A percentile compares a stretch with the other conserved stretches of the same genome.
These are phyloP conservation scores for Magallana nippona DNA, from an alignment of 2,888 invertebrate species.

Conservation along the genomic window DNA sequence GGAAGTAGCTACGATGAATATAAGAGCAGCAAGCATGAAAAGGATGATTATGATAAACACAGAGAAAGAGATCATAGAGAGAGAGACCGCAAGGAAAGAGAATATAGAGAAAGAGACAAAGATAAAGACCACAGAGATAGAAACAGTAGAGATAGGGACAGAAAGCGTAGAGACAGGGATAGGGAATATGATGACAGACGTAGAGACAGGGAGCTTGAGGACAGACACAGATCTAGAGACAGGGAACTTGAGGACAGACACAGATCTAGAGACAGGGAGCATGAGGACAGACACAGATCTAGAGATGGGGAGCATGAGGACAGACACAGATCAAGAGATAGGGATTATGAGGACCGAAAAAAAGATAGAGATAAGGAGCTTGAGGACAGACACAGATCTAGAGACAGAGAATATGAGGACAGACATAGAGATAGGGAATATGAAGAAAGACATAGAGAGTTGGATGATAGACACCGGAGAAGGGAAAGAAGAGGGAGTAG, in stretches of 20 bases:
- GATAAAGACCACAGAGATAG: slow-evolving; percentile 46
- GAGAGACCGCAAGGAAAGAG: slow-evolving; percentile 43
- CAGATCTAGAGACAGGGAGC: slow-evolving; percentile 43
- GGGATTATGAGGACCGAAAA: slow-evolving; percentile 49
- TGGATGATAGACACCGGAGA: slow-evolving; percentile 43
- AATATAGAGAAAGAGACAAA: slow-evolving; percentile 46
- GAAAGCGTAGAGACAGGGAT: slow-evolving; percentile 34
- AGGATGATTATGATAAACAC: slow-evolving; percentile 44
- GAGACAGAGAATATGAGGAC: slow-evolving; percentile 39
- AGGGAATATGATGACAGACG: slow-evolving; percentile 39
- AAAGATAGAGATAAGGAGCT: slow-evolving; percentile 43
- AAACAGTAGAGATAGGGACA: slow-evolving; percentile 42
- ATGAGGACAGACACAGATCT: slow-evolving; percentile 43
- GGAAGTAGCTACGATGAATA: slow-evolving; percentile 18
- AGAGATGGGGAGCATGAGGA: slow-evolving; percentile 40
- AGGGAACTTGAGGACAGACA: slow-evolving; percentile 37
- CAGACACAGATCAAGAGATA: slow-evolving; percentile 39
- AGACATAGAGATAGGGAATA: slow-evolving; percentile 42
- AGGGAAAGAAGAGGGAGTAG: slow-evolving; percentile 44
- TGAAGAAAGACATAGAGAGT: slow-evolving; percentile 42
- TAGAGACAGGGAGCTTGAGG: slow-evolving; percentile 46
- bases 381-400: slow-evolving; percentile 43
- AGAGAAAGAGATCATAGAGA: slow-evolving; percentile 44
- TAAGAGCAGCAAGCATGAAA: slow-evolving; percentile 39
- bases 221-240: slow-evolving; percentile 44